phyloP scores from a whole-genome alignment of 1,140 invertebrate genomes.

The Chionoecetes opilio region DNA sequence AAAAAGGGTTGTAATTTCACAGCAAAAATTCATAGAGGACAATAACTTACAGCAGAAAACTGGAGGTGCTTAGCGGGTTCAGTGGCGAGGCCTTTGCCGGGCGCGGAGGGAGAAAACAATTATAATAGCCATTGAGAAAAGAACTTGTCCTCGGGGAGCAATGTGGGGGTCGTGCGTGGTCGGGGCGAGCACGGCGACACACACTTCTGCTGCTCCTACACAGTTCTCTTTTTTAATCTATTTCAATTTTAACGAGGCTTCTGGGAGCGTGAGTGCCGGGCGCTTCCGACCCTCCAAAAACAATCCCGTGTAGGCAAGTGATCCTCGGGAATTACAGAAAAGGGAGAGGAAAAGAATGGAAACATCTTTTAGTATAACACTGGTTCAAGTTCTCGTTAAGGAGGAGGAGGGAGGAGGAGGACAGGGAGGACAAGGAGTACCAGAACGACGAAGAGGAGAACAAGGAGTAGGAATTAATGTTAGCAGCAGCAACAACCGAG shows the following conservation, averaged over 20 bases:
- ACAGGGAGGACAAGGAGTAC: neutral
- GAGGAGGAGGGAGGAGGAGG: slow-evolving; percentile 33
- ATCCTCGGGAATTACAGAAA: neutral
- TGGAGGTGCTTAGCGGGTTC: slow-evolving; percentile 59
- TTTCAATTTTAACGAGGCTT: slow-evolving; percentile 50
- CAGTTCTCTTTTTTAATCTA: slow-evolving; percentile 30
- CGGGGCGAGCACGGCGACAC: neutral
- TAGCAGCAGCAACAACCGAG: neutral
- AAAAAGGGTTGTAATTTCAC: slow-evolving; percentile 59
- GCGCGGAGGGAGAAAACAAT: slow-evolving; percentile 72
- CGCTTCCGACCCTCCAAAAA: neutral
- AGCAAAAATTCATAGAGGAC: slow-evolving; percentile 67
- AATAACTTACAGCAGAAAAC: slow-evolving; percentile 64
- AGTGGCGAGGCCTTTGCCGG: slow-evolving; percentile 35
- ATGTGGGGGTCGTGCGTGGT: neutral
- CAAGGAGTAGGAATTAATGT: neutral
- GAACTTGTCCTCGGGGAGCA: slow-evolving; percentile 68
- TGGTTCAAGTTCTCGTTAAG: slow-evolving; percentile 50
- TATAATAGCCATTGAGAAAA: slow-evolving; percentile 73
- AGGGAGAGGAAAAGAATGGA: slow-evolving; percentile 34
- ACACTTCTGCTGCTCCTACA: neutral
- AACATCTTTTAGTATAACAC: slow-evolving; percentile 45
- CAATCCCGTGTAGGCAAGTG: neutral
- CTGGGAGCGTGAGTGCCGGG: neutral
- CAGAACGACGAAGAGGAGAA: neutral